Evolutionary conservation across 1,140 invertebrate species (phyloP).

Genomic region (Camponotus vicinus): DNA sequence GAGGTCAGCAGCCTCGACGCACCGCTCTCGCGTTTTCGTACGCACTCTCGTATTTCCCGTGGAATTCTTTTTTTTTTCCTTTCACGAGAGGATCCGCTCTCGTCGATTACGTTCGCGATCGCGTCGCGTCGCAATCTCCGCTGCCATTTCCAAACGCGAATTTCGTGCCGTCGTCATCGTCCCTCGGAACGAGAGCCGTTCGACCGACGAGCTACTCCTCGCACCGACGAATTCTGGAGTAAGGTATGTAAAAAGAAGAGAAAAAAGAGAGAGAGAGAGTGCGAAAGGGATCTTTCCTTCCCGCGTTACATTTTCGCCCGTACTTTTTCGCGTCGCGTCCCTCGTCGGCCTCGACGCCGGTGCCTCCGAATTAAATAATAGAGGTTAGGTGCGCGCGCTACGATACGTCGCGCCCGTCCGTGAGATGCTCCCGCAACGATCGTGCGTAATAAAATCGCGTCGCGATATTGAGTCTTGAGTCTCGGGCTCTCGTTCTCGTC

Average conservation of each 20-base stretch:
- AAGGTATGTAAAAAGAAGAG: slow-evolving; percentile 16
- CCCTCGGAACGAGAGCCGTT: not conserved
- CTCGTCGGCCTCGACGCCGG: slow-evolving; percentile 5
- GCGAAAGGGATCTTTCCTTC: not conserved
- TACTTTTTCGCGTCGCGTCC: not conserved
- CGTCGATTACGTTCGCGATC: too few relatives aligned
- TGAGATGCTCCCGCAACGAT: slow-evolving; percentile 7
- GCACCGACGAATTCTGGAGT: not conserved
- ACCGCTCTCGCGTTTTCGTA: slow-evolving; percentile 48
- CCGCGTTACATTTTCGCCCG: not conserved
- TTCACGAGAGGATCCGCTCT: not conserved
- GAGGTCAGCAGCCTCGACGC: slow-evolving; percentile 70
- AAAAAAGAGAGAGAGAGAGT: too few relatives aligned
- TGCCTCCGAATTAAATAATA: not conserved
- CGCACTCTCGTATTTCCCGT: not conserved
- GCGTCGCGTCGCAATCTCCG: too few relatives aligned
- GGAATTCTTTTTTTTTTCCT: not conserved
- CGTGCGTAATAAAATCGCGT: not conserved
- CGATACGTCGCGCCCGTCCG: not conserved
- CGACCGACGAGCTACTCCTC: not conserved
- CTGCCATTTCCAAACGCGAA: slow-evolving; percentile 37
- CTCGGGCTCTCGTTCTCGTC: not conserved
- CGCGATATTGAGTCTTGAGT: not conserved
- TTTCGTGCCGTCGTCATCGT: slow-evolving; percentile 20
- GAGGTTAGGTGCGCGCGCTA: slow-evolving; percentile 35